These are phyloP conservation scores for Atta colombica DNA, from an alignment of 1,140 invertebrate species.

Conservation along the genomic window DNA sequence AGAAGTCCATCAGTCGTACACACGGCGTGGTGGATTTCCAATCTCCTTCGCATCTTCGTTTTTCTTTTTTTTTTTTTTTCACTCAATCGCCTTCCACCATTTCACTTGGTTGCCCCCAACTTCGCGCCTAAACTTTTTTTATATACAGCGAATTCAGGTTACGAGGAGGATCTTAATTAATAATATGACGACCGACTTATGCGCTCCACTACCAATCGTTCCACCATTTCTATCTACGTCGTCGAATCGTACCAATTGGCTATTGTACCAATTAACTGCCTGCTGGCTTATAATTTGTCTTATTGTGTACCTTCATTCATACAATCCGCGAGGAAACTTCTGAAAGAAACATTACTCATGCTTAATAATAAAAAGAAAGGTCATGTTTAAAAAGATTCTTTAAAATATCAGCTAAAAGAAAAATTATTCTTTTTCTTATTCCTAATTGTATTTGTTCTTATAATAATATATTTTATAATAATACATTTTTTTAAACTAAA, in stretches of 20 bases:
- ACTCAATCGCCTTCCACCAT: conserved; percentile 65
- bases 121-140: conserved; percentile 65
- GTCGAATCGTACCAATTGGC: conserved; percentile 16
- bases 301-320: background rate
- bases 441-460: background rate
- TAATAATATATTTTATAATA: background rate
- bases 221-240: conserved; percentile 23
- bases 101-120: conserved; percentile 49
- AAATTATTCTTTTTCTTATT: background rate
- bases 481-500: background rate
- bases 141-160: conserved; percentile 64
- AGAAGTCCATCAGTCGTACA: conserved; percentile 48
- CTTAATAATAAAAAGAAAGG: background rate
- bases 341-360: background rate
- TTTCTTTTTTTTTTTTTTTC: conserved; percentile 32
- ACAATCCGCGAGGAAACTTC: background rate
- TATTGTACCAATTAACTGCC: conserved; percentile 33
- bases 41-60: conserved; percentile 39
- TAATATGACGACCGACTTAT: conserved; percentile 56
- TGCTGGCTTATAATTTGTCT: conserved; percentile 1
- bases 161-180: conserved; percentile 65
- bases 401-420: background rate
- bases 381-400: background rate
- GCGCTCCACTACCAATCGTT: conserved; percentile 43
- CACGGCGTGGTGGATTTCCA: conserved; percentile 64